phyloP scores from a whole-genome alignment of 2,113 vertebrate genomes.

The Saccopteryx bilineata region DNA sequence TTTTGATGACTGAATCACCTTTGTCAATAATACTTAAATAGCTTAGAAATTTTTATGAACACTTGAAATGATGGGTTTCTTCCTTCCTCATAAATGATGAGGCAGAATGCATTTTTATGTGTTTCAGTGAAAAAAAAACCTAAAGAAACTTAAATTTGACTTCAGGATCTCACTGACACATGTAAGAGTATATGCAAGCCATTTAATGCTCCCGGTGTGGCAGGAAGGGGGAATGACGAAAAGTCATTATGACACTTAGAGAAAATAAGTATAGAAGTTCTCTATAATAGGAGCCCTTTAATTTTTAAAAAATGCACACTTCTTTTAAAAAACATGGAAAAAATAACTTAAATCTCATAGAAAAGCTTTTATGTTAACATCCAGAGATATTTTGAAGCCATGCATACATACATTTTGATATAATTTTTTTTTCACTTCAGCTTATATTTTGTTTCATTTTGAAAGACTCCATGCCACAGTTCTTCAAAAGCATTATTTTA shows the following conservation, averaged over 20 bases:
- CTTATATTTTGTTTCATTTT: not conserved
- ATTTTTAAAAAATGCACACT: not conserved
- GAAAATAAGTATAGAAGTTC: not conserved
- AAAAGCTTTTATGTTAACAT: not conserved
- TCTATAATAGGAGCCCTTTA: not conserved
- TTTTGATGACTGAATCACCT: constrained; percentile 68
- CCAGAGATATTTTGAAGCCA: not conserved
- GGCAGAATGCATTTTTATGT: not conserved
- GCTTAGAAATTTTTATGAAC: constrained; percentile 51
- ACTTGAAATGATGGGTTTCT: constrained; percentile 30
- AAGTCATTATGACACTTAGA: not conserved
- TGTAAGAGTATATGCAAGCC: not conserved
- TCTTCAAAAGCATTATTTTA: constrained; percentile 42
- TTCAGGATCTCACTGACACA: not conserved
- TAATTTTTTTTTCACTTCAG: not conserved
- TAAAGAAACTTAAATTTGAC: constrained; percentile 13
- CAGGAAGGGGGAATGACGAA: not conserved
- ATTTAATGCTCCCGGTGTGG: not conserved
- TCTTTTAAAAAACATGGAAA: not conserved
- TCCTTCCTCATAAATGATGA: constrained; percentile 23
- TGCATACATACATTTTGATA: not conserved
- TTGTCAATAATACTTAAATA: constrained; percentile 39
- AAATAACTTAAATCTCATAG: not conserved
- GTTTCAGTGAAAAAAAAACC: constrained; percentile 19
- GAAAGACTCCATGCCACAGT: not conserved